Conservation (phyloP, 2,797 vertebrate species). For the Anguilla obscura region DNA sequence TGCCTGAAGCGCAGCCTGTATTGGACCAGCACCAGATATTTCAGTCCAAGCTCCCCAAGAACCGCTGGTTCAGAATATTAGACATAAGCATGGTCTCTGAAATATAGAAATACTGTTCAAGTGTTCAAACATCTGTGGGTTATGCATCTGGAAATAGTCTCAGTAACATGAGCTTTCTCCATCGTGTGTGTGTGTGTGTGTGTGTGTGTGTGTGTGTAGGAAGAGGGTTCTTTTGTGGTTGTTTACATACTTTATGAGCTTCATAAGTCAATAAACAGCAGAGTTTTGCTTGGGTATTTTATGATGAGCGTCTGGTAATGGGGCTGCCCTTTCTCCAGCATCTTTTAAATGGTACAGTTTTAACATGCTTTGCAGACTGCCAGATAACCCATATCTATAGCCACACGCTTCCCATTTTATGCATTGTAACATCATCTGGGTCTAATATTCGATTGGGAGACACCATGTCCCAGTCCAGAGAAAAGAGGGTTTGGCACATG, state of each 20-base stretch:
- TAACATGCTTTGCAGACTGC: constrained; percentile 29
- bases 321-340: background rate
- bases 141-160: constrained; percentile 59
- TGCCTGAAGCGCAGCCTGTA: background rate
- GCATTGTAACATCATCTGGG: constrained; percentile 54
- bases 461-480: constrained; percentile 44
- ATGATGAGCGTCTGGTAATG: background rate
- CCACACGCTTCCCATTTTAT: constrained; percentile 22
- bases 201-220: background rate
- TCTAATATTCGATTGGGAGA: constrained; percentile 55
- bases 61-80: background rate
- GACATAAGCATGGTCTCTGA: constrained; percentile 11
- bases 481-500: constrained; percentile 45
- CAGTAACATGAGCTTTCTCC: constrained; percentile 36
- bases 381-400: constrained; percentile 36
- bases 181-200: background rate
- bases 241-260: constrained; percentile 56
- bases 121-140: background rate
- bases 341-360: background rate
- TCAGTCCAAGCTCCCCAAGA: background rate
- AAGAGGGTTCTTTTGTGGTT: constrained; percentile 31
- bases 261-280: constrained; percentile 41
- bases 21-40: background rate
- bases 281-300: constrained; percentile 45
- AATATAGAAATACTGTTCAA: constrained; percentile 1